Evolutionary conservation across 1,140 invertebrate genomes (phyloP), one percentile per base, ranked within the genome.

Genomic region (Paraescarpia echinospica): DNA sequence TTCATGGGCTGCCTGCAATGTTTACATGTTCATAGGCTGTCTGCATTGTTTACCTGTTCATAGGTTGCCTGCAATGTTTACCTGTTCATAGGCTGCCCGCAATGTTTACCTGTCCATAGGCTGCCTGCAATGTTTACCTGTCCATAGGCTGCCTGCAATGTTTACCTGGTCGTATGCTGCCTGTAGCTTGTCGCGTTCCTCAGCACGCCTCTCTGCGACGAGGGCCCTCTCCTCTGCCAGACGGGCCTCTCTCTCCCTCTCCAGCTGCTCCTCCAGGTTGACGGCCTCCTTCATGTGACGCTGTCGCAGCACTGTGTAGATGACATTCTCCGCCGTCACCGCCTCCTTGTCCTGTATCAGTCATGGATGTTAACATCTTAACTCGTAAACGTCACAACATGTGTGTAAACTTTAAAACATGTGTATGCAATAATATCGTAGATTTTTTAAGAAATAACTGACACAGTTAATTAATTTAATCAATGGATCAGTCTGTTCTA

Each of bases 221-320:
- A 95, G 94, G 8, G 95, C 94, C 34, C 93, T 93, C 5, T 94
- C 94, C 51, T 93, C 93, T 22, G 94, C 93, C n/a, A 94, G 93
- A 8, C 94, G 94, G 27, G 95, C 95, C 33, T 94, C 94, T 33
- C 94, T 92, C 92, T 94, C 94, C 33, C 93, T 93, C 33, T 94
- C 95, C 33, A 95, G 93, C 92, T 95, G 95, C 33, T 95, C 95
- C 88, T 95, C 95, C 34, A 96, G 93, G 92, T 95, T 95, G 34
- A 96, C 95, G 88, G 95, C 95, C 92, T 96, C 95, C 93, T 95
- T 95, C 35, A 95, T 95, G 94, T 96, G 95, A 34, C 95, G 94
- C 93, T 96, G 95, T 89, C 95, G 92, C 34, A 96, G 93, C 1
- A 96, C 95, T 9, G 94, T 94, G 93, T 95, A 95, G 89, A 96